Evolutionary conservation across 2,113 vertebrate species (phyloP).

Genomic region (Cyanoliseus patagonus): DNA sequence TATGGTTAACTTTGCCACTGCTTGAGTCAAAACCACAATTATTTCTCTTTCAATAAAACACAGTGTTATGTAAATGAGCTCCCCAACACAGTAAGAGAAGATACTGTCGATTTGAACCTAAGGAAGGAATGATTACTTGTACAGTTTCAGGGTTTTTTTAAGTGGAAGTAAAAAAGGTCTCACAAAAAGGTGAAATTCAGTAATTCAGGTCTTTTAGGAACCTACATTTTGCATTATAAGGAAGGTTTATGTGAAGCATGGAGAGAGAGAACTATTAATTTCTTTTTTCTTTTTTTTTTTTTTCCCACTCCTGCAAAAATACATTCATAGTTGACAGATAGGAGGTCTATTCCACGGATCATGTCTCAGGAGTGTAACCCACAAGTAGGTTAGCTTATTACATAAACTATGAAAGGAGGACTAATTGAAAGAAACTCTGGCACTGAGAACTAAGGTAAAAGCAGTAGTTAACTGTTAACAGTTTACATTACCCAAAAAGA

Average conservation of each 20-base stretch:
- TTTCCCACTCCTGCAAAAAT: neutral
- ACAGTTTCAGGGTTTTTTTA: neutral
- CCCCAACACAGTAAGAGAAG: neutral
- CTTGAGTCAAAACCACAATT: neutral
- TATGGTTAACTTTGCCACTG: neutral
- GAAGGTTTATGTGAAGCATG: neutral
- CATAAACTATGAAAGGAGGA: neutral
- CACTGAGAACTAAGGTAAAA: neutral
- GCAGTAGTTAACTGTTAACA: neutral
- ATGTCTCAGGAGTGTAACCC: neutral
- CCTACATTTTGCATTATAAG: neutral
- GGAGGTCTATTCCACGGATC: neutral
- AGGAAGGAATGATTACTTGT: neutral
- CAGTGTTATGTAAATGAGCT: neutral
- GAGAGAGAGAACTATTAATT: neutral
- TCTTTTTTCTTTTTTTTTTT: neutral
- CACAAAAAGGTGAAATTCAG: neutral
- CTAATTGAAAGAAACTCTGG: neutral
- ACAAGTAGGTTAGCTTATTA: neutral
- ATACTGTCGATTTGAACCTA: neutral
- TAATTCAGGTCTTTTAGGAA: neutral
- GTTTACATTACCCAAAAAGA: neutral
- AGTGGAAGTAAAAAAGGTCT: neutral
- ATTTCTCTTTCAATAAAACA: neutral
- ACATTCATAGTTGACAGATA: neutral